Base-by-base conservation (phyloP, 2,888 invertebrate species). In the Hirtodrosophila duncani region DNA sequence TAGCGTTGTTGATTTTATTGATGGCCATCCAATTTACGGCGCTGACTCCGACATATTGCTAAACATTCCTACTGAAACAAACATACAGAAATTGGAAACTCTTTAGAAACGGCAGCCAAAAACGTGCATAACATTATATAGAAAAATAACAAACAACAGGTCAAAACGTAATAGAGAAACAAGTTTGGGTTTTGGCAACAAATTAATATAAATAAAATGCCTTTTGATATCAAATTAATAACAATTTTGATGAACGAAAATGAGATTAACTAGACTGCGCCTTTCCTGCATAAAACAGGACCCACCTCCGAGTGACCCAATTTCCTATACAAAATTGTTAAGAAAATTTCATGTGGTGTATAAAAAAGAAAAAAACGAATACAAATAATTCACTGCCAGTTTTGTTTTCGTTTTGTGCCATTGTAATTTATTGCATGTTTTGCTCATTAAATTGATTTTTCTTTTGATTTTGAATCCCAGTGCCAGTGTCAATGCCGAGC, bases 391-490 rank as follows among this genome's bases (percentile, higher is more conserved):
- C 36, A 27, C 42, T n/a, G 11, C 11, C 11, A 41, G 43, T 31
- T 17, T 36, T 37, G 24, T 81, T 80, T 61, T 58, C 51, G 63
- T 67, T 71, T 62, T 38, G 58, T 53, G 52, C 49, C 51, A 18
- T 38, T 62, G 67, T 74, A 74, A 74, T 83, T 80, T 80, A 66
- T 74, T 81, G 66, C 79, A 81, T 81, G 77, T 82, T 70, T 74
- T 70, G 75, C 79, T 83, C 79, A 81, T 80, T 82, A 81, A 82
- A 81, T 81, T 83, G 79, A 82, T 82, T 83, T 83, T 78, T 58
- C 65, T 31, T 53, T 58, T 75, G 71, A 77, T 70, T 84, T 81
- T 82, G 80, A 80, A 72, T 81, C 74, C 81, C 71, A 83, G 83
- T 84, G 83, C 81, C 83, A 84, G 71, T 84, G 84, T 63, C 67